Percentiles rank a stretch among this genome's conserved stretches.
Conservation (phyloP, 2,888 invertebrate species). For the Mesorhabditis sp. region DNA sequence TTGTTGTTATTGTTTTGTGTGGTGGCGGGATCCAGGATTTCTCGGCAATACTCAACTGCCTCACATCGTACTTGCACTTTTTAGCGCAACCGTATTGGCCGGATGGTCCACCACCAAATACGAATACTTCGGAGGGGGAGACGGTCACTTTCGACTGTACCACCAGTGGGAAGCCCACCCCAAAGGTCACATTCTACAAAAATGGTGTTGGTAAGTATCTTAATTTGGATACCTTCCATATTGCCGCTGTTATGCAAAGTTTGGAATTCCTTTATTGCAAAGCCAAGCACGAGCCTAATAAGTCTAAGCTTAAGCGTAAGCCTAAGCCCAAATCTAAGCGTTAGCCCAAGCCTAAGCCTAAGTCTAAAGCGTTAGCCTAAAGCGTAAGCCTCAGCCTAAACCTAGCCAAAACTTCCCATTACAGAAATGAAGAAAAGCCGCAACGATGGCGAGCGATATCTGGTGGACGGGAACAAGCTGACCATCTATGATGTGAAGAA, state of each 20-base stretch:
- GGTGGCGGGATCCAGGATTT: background rate
- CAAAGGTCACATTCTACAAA: constrained; percentile 70
- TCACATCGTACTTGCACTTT: constrained; percentile 19
- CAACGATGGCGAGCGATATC: constrained; percentile 40
- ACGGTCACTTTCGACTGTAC: constrained; percentile 80
- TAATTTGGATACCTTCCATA: background rate
- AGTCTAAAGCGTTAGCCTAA: no score
- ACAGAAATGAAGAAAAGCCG: constrained; percentile 33
- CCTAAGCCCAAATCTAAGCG: no score
- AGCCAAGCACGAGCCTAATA: no score
- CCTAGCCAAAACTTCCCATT: constrained; percentile 13
- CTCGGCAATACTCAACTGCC: background rate
- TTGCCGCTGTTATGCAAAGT: background rate
- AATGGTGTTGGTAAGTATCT: constrained; percentile 59
- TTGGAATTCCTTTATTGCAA: background rate
- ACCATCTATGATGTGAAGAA: constrained; percentile 55
- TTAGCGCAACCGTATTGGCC: constrained; percentile 77
- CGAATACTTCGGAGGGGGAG: constrained; percentile 87
- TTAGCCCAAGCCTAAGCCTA: no score
- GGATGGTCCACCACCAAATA: constrained; percentile 74
- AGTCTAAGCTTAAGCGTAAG: no score
- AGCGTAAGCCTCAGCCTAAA: no score
- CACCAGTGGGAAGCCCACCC: constrained; percentile 84
- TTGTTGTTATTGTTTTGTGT: constrained; percentile 7
- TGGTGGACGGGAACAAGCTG: constrained; percentile 49